Base-by-base conservation (phyloP, 2,797 vertebrate species). In the Anisognathus igniventris region DNA sequence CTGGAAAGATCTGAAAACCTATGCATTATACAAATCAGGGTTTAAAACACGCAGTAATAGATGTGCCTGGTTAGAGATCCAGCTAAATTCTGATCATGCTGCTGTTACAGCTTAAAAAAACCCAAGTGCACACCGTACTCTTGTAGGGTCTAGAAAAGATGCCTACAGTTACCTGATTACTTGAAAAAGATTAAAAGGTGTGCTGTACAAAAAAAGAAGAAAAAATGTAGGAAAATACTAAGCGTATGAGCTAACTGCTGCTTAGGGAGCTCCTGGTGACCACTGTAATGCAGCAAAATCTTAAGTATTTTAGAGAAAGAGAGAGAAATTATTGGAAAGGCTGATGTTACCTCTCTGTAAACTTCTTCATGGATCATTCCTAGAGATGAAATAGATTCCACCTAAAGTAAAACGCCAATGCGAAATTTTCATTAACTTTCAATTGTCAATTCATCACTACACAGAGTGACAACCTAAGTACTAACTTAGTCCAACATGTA, bases 1-100 rank as follows among this genome's bases (percentile, higher is more conserved):
- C 64, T 93, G 51, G 33, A 94, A 93, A 92, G 80, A 86, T 90
- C 40, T 76, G 79, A 95, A 93, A 93, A 92, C 45, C 37, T 65
- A 50, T 71, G 42, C 16, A 25, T 87, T 82, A 78, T 64, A 86
- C 61, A 90, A 91, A 86, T 84, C 74, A 68, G 44, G 13, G 31
- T 86, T 90, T 88, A 80, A 93, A 90, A 61, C 20, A 79, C 15
- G 58, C 8, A 53, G 16, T 77, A 93, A 75, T 71, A 54, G 44
- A 90, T 85, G 27, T 28, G n/a, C 33, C 58, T 84, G 33, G 20
- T 86, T 95, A 40, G 30, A 95, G 42, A 58, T 65, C 50, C 9
- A 86, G 57, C 57, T 89, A 71, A 89, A 88, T 40, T 75, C 70
- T 92, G 68, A 93, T 56, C 30, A 67, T 2, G 39, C 3, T 67